These are phyloP conservation scores for Fopius arisanus DNA, from an alignment of 1,140 invertebrate genomes.

Conservation along the genomic window DNA sequence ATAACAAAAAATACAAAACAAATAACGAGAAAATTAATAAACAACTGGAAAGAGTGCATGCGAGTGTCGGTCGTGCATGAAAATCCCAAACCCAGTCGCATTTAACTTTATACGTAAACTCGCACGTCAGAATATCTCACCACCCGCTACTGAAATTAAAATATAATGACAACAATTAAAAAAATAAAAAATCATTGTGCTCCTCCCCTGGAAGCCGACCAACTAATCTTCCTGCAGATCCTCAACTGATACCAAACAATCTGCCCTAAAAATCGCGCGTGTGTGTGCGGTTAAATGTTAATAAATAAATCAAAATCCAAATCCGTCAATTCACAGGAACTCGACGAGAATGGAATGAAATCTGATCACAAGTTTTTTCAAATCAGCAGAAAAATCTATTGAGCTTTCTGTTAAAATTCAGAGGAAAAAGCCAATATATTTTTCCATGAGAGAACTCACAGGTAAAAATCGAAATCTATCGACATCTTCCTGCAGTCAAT, in stretches of 20 bases:
- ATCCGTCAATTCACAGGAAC: background rate
- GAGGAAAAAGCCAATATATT: no score
- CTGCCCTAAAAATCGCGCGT: constrained; percentile 5
- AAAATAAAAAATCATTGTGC: background rate
- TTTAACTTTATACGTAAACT: constrained; percentile 27
- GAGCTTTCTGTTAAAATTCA: no score
- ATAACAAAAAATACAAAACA: background rate
- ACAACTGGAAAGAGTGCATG: background rate
- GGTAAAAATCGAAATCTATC: no score
- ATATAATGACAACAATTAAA: background rate
- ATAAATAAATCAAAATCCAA: background rate
- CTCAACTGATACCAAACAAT: background rate
- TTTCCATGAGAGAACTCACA: no score
- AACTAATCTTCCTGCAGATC: background rate
- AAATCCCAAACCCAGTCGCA: background rate
- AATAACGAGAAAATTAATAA: background rate
- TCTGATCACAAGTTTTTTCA: background rate
- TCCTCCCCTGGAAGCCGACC: background rate
- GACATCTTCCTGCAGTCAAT: no score
- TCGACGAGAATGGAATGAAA: background rate
- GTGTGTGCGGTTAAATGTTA: constrained; percentile 25
- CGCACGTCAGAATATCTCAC: constrained; percentile 15
- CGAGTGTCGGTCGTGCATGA: background rate
- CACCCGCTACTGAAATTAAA: background rate
- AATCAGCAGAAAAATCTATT: no score